Evolutionary conservation across 2,888 invertebrate genomes (phyloP), one percentile per base, ranked within the genome.

Genomic region (Agonopterix heracliana): DNA sequence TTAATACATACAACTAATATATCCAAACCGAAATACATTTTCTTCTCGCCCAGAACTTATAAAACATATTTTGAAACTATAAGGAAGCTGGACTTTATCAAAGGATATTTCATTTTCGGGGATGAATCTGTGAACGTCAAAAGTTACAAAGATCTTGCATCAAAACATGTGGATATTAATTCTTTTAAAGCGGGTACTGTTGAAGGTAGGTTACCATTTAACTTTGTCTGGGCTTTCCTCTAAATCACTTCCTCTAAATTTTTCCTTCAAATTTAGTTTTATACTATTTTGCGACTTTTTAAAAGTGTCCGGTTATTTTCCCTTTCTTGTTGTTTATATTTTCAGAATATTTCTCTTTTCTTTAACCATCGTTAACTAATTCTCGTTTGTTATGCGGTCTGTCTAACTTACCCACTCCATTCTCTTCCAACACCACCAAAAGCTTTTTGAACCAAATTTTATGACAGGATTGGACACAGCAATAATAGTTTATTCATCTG

Each of bases 401-500:
- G 5, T 26, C 7, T 7, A 26, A 26, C 26, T 5, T 26, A 26
- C 26, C 3, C 7, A 26, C 26, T 26, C 7, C 5, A 5, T 7
- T 5, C 26, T 26, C 5, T 26, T 26, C 26, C 26, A 26, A 26
- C 5, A 26, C 26, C 26, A 26, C 26, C 26, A 26, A 26, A 26
- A 26, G 3, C 26, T 26, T 26, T 26, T 26, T 26, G 7, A 26
- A 26, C 26, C 26, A 5, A 26, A 26, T 26, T 26, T 26, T 26
- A 26, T 26, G 26, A 26, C 26, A 26, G 26, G 26, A 26, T 26
- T 7, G 3, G 63, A 64, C 55, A 70, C 69, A n/a, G 71, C 68
- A 44, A 60, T 79, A 51, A 78, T 82, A 60, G 64, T 81, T 40
- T 82, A 83, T 59, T 81, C 80, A 35, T 83, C 81, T 17, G 84